phyloP scores from a whole-genome alignment of 2,888 invertebrate genomes.

The Nomada fucata region DNA sequence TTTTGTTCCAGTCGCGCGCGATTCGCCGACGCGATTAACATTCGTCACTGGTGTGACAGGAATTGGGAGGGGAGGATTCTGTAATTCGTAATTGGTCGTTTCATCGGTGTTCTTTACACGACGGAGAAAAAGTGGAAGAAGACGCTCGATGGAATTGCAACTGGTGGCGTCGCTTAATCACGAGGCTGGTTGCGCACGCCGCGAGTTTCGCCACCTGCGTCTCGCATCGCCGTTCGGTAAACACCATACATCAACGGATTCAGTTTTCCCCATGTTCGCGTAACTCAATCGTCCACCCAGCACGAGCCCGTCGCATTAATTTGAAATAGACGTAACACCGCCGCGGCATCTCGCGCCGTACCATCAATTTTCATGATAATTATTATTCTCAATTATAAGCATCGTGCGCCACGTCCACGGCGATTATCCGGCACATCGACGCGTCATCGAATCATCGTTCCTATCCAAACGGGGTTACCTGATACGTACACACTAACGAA shows the following conservation, averaged over 20 bases:
- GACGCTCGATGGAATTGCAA: background rate
- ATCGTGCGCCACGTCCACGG: background rate
- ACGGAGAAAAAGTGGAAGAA: background rate
- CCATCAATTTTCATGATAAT: constrained; percentile 25
- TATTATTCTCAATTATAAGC: constrained; percentile 23
- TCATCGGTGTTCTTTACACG: too few species aligned
- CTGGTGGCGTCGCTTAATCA: background rate
- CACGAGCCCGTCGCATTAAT: constrained; percentile 29
- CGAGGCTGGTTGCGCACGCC: background rate
- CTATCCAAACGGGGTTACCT: constrained; percentile 37
- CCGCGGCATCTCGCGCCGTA: constrained; percentile 10
- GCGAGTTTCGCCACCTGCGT: constrained; percentile 8
- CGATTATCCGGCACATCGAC: background rate
- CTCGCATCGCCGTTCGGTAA: background rate
- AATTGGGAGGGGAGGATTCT: too few species aligned
- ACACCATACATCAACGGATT: constrained; percentile 20
- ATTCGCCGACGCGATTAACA: constrained; percentile 54
- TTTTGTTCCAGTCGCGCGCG: constrained; percentile 27
- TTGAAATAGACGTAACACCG: constrained; percentile 16
- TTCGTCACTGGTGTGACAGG: too few species aligned
- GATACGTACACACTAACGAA: constrained; percentile 44
- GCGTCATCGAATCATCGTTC: too few species aligned
- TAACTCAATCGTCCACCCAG: constrained; percentile 28
- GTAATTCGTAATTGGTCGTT: too few species aligned
- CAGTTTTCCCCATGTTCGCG: constrained; percentile 18